phyloP scores from a whole-genome alignment of 2,797 vertebrate species.

The Phoxinus dragarum region DNA sequence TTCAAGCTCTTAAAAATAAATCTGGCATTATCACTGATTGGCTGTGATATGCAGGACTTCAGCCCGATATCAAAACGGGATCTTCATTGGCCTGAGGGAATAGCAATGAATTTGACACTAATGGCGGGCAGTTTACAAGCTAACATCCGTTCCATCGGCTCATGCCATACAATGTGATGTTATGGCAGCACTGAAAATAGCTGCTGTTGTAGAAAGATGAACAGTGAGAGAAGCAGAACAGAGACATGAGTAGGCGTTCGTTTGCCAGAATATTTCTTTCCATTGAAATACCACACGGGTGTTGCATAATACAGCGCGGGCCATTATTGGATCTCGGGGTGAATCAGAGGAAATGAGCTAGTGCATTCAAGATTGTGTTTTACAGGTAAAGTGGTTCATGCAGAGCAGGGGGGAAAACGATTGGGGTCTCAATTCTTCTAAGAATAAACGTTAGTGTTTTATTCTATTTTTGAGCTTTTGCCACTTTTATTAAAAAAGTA shows the following conservation, averaged over 20 bases:
- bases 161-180: slow-evolving; percentile 48
- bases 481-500: background rate
- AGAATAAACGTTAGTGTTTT: background rate
- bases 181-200: slow-evolving; percentile 48
- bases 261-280: slow-evolving; percentile 57
- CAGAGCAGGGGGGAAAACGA: background rate
- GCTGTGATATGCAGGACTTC: background rate
- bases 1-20: slow-evolving; percentile 16
- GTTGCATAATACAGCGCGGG: slow-evolving; percentile 43
- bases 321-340: slow-evolving; percentile 53
- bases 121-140: slow-evolving; percentile 33
- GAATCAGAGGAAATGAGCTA: slow-evolving; percentile 47
- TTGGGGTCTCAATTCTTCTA: background rate
- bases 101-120: slow-evolving; percentile 19
- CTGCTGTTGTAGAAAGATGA: slow-evolving; percentile 51
- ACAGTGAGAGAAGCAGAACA: slow-evolving; percentile 51
- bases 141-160: slow-evolving; percentile 44
- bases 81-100: slow-evolving; percentile 18
- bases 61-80: background rate
- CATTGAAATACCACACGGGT: slow-evolving; percentile 53
- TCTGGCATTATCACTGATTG: background rate
- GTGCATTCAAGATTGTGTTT: slow-evolving; percentile 23
- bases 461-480: slow-evolving; percentile 10
- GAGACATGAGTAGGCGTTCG: slow-evolving; percentile 51
- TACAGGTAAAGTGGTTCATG: slow-evolving; percentile 28